Evolutionary conservation across 1,140 invertebrate species (phyloP).

Genomic region (Brachionus angularis): DNA sequence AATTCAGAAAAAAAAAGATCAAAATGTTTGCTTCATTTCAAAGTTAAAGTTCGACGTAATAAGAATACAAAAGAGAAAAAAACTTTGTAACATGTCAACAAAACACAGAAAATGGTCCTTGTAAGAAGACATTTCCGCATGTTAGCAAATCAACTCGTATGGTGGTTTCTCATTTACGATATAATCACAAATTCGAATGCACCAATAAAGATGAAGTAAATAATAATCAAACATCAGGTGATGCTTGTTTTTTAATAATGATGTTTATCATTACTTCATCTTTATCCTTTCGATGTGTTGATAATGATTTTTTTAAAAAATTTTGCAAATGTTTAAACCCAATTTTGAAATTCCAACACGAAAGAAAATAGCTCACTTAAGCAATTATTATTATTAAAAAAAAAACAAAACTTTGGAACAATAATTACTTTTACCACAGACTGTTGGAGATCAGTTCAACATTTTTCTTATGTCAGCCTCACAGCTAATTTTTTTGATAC

Average conservation of each 20-base stretch:
- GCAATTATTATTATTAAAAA: not conserved
- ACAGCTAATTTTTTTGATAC: conserved; percentile 26
- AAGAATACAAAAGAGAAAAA: too few species aligned
- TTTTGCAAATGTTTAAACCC: not conserved
- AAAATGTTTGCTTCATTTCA: too few species aligned
- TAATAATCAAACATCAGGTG: too few species aligned
- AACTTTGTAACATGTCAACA: too few species aligned
- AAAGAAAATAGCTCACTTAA: not conserved
- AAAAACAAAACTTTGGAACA: not conserved
- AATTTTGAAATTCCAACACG: not conserved
- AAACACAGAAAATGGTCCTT: too few species aligned
- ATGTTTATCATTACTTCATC: conserved; percentile 11
- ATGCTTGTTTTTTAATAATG: not conserved
- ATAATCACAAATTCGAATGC: too few species aligned
- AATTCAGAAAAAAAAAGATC: too few species aligned
- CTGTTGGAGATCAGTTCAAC: conserved; percentile 26
- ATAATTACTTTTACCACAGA: not conserved
- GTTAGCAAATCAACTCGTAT: too few species aligned
- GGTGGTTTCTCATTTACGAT: too few species aligned
- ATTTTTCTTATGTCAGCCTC: not conserved
- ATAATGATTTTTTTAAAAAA: conserved; percentile 2
- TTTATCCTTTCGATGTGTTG: conserved; percentile 17
- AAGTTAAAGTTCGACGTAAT: too few species aligned
- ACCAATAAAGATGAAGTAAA: too few species aligned
- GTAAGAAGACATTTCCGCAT: too few species aligned